Base-by-base conservation (phyloP, 2,797 vertebrate species). In the Macroramphosus scolopax region DNA sequence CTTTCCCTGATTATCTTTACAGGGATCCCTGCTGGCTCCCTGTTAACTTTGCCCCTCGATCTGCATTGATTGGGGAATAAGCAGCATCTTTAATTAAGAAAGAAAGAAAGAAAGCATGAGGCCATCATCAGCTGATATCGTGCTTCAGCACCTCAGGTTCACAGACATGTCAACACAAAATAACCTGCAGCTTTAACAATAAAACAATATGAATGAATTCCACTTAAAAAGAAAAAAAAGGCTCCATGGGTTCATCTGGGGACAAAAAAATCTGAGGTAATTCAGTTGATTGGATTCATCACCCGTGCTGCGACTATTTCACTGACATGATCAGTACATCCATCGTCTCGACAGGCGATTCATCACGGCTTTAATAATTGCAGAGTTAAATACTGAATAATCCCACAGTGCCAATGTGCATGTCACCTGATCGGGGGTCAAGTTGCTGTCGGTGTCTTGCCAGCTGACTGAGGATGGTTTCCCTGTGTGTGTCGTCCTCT, bases 401-500 rank as follows among this genome's bases (percentile, higher is more conserved):
- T n/a, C n/a, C n/a, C n/a, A 15, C 32, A 34, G 32, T 46, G 18
- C 17, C 12, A n/a, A 12, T 5, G 12, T 24, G n/a, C 9, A 40
- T 48, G 32, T 75, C 68, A 86, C 85, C 78, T 17, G 60, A 66
- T 46, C 71, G 49, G 17, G 78, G 65, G 32, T 85, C 65, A 47
- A 83, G 78, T 16, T 0, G 80, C 51, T 78, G 58, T 18, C 68
- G 60, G 43, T 88, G 76, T 62, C 57, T 72, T 28, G 68, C 69
- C 9, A 91, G 81, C 22, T 91, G 76, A 11, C 8, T 51, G 45
- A 90, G 67, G 48, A 91, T 88, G 40, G 60, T 82, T 40, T 76
- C 58, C 69, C 89, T 81, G 75, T 91, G 85, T 8, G 68, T 13
- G 5, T 61, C 70, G 35, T 89, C 86, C 14, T 90, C 78, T 32